Base-by-base conservation (phyloP, 2,888 invertebrate species). In the Theretra japonica region DNA sequence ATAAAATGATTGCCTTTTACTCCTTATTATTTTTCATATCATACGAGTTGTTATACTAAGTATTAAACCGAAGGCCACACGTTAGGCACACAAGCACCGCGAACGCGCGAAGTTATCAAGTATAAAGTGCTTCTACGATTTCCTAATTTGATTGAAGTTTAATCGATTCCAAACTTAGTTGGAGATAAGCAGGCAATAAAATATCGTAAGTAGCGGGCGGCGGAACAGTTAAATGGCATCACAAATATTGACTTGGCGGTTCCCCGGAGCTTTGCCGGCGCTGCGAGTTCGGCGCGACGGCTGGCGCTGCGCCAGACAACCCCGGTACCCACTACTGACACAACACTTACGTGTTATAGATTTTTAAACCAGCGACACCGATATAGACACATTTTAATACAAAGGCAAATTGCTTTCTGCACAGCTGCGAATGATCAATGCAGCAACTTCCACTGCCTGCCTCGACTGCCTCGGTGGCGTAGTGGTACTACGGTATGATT, bases 201-300 rank as follows among this genome's bases (percentile, higher is more conserved):
- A 86, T 86, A 86, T 82, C 76, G 80, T 78, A 81, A 84, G 85
- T 81, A 81, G 82, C 77, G 77, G 79, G 79, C 77, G 81, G 80
- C 79, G 80, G 85, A 86, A 88, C 88, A 86, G 85, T 85, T 88
- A 90, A 90, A 90, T 89, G 87, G 88, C 88, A 87, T 88, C 88
- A 87, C 90, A 91, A 92, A 92, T 92, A 92, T 91, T 91, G 91
- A 91, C 89, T 90, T 83, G 84, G 88, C 84, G 86, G 85, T 84
- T 83, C 80, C 77, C 78, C 75, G 79, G 83, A 85, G 83, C 84
- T 86, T 81, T 83, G 81, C 77, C 76, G 77, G 76, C 77, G 77
- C 23, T 75, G 19, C 53, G n/a, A 53, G 53, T n/a, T 53, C 74
- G 78, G 74, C 72, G 75, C 73, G 73, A 78, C 76, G 78, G 72